Evolutionary conservation across 2,888 invertebrate species (phyloP), one percentile per base, ranked within the genome.

Genomic region (Andrena minutula): DNA sequence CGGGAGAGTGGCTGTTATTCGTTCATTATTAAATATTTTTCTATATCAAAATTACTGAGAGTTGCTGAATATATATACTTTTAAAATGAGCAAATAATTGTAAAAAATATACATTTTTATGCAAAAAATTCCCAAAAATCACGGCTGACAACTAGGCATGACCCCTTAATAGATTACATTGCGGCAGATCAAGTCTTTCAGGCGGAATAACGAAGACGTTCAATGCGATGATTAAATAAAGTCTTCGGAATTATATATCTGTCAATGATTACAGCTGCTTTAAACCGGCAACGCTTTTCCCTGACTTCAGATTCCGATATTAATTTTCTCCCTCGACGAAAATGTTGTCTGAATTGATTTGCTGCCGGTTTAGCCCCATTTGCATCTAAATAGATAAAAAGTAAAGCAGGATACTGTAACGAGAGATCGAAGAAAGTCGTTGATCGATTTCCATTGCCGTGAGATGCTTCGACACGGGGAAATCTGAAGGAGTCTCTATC

Each of bases 151-250:
- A n/a, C n/a, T n/a, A n/a, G n/a, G n/a, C n/a, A n/a, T n/a, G n/a
- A n/a, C n/a, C n/a, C n/a, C n/a, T n/a, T n/a, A 83, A 83, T 86
- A 81, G 79, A 86, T 84, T 81, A 86, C 80, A 23, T 65, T 72
- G 61, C 79, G 56, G 80, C 56, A 72, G 76, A 78, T 72, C 78
- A 56, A 58, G 32, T 63, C 30, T 75, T 78, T 75, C 64, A 63
- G 8, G 16, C 28, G 32, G 26, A 30, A 58, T 51, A 76, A 75
- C 68, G 76, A 64, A 61, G 49, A 26, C 58, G 35, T 66, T 51
- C 49, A 66, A 41, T 26, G 47, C 75, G 82, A 84, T 79, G 77
- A 86, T 80, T 82, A 75, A 41, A 75, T 35, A 64, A 75, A 70
- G 78, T 41, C 56, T 20, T 20, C 2, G 10, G 10, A 23, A 56